Percentiles rank a stretch among this genome's conserved stretches.
Conservation (phyloP, 2,888 invertebrate genomes). For the Perizoma affinitatum region DNA sequence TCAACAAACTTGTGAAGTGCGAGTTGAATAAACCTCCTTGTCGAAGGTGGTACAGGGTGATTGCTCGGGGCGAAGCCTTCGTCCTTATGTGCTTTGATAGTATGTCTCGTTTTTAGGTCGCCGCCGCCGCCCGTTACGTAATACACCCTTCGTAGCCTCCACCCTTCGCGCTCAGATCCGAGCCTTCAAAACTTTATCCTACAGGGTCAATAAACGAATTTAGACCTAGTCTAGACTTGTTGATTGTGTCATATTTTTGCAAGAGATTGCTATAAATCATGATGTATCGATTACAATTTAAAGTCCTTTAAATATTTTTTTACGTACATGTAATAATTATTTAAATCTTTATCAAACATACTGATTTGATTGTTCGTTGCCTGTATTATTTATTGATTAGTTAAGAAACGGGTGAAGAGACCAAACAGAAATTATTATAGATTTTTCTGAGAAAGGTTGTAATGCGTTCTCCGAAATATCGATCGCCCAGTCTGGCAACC, state of each 20-base stretch:
- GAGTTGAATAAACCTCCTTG: conserved; percentile 66
- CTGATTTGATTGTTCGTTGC: conserved; percentile 16
- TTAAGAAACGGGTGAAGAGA: conserved; percentile 16
- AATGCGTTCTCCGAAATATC: conserved; percentile 44
- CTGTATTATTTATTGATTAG: conserved; percentile 23
- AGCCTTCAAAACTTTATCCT: conserved; percentile 46
- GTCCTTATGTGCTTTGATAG: conserved; percentile 64
- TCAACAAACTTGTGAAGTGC: conserved; percentile 34
- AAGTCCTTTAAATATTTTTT: no score
- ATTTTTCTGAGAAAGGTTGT: conserved; percentile 47
- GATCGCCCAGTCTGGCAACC: conserved; percentile 36
- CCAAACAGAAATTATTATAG: conserved; percentile 37
- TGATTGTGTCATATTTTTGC: conserved; percentile 51
- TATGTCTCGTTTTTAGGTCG: conserved; percentile 63
- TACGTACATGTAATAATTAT: no score
- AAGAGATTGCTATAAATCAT: conserved; percentile 14
- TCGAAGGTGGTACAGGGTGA: conserved; percentile 67
- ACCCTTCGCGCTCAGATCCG: conserved; percentile 36
- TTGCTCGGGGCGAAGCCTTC: conserved; percentile 63
- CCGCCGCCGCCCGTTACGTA: conserved; percentile 57
- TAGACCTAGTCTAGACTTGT: conserved; percentile 70
- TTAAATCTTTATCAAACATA: neutral
- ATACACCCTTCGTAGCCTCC: conserved; percentile 48
- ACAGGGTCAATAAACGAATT: conserved; percentile 61
- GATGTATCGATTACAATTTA: no score